A percentile compares a stretch with the other conserved stretches of the same genome.
Conservation (phyloP, 2,797 vertebrate species). For the Clarias fuscus region DNA sequence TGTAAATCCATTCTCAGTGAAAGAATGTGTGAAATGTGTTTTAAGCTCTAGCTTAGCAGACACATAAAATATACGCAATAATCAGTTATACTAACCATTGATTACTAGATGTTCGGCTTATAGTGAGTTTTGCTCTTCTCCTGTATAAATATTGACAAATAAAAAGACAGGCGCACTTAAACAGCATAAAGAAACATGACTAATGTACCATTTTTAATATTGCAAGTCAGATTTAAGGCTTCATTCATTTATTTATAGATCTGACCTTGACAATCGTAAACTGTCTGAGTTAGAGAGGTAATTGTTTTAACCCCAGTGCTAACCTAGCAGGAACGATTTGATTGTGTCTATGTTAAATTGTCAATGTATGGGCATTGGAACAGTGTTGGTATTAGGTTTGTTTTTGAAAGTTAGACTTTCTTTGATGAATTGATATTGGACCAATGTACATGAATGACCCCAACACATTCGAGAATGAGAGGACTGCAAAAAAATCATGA, state of each 20-base stretch:
- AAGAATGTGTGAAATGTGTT: constrained; percentile 58
- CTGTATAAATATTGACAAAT: constrained; percentile 16
- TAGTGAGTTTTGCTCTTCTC: constrained; percentile 21
- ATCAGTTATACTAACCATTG: constrained; percentile 59
- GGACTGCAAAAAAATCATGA: too few species aligned
- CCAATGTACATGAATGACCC: too few species aligned
- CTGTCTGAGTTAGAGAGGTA: background rate
- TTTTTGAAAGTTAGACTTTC: too few species aligned
- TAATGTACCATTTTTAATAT: background rate
- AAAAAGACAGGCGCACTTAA: constrained; percentile 5
- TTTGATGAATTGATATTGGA: too few species aligned
- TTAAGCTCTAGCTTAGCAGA: constrained; percentile 57
- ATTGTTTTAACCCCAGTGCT: background rate
- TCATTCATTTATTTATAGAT: background rate
- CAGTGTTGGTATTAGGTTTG: too few species aligned
- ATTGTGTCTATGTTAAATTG: too few species aligned
- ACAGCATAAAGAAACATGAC: background rate
- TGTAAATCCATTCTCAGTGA: constrained; percentile 47
- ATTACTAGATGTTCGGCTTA: constrained; percentile 67
- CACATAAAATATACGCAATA: constrained; percentile 73
- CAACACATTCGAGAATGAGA: too few species aligned
- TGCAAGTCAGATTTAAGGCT: background rate
- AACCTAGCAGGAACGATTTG: background rate
- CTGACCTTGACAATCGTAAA: background rate
- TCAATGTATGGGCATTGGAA: too few species aligned